phyloP scores from a whole-genome alignment of 2,888 invertebrate species.

The Lysandra coridon region DNA sequence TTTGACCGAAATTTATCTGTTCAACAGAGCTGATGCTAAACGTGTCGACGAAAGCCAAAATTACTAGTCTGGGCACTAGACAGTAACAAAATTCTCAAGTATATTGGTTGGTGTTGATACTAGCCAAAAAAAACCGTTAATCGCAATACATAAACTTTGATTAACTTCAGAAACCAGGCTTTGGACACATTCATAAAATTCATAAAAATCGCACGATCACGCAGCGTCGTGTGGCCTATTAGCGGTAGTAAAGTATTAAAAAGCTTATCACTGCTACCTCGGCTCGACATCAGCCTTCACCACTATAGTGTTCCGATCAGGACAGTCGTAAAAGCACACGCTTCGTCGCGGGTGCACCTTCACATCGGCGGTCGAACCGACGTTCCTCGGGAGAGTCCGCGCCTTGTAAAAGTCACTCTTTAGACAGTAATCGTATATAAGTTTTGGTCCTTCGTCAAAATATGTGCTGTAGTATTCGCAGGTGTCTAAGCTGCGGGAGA shows the following conservation, averaged over 20 bases:
- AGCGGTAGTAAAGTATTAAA: constrained; percentile 18
- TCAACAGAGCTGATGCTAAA: no score
- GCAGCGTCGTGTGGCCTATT: neutral
- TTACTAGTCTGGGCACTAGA: no score
- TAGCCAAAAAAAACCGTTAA: no score
- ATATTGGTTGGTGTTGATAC: no score
- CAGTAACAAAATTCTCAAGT: no score
- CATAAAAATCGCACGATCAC: neutral
- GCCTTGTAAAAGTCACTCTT: constrained; percentile 68
- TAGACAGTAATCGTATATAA: constrained; percentile 68
- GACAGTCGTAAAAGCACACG: neutral
- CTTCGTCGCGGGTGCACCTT: constrained; percentile 38
- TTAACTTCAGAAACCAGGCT: no score
- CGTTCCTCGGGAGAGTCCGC: constrained; percentile 66
- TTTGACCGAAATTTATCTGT: no score
- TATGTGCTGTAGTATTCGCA: constrained; percentile 68
- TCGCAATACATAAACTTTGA: no score
- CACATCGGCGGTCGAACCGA: constrained; percentile 61
- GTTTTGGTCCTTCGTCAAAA: constrained; percentile 63
- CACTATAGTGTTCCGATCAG: neutral
- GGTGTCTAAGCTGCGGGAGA: constrained; percentile 62
- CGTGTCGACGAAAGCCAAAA: no score
- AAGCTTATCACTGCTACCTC: constrained; percentile 25
- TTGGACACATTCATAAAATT: no score
- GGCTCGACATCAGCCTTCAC: constrained; percentile 21